phyloP scores from a whole-genome alignment of 2,888 invertebrate genomes.

The Hypomecis punctinalis region DNA sequence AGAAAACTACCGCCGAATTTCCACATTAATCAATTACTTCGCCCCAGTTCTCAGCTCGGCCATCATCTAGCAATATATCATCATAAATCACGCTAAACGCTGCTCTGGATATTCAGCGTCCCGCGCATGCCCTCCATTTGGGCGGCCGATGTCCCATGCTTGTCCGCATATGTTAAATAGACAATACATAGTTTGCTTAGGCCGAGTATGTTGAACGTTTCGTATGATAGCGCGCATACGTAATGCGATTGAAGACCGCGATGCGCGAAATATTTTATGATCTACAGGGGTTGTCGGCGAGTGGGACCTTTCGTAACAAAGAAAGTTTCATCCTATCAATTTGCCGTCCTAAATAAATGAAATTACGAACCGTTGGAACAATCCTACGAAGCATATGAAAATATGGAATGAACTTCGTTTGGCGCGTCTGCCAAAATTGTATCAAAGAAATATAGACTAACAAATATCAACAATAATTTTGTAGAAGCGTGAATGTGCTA shows the following conservation, averaged over 20 bases:
- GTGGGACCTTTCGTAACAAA: constrained; percentile 39
- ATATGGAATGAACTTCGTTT: constrained; percentile 7
- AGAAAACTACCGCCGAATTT: constrained; percentile 39
- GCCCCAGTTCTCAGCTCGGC: constrained; percentile 50
- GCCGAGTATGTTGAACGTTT: constrained; percentile 46
- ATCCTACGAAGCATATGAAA: constrained; percentile 12
- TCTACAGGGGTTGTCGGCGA: constrained; percentile 34
- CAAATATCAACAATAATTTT: constrained; percentile 56
- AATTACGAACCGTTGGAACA: constrained; percentile 26
- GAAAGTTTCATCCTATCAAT: constrained; percentile 39
- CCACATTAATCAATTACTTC: constrained; percentile 54
- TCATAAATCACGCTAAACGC: constrained; percentile 71
- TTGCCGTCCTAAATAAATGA: constrained; percentile 40
- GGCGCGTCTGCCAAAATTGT: constrained; percentile 24
- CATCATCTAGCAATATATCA: constrained; percentile 68
- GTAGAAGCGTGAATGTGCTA: constrained; percentile 67
- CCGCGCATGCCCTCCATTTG: constrained; percentile 58
- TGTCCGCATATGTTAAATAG: constrained; percentile 56
- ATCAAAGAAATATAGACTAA: constrained; percentile 32
- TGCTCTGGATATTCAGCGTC: constrained; percentile 58
- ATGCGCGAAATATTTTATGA: constrained; percentile 42
- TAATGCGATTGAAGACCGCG: constrained; percentile 45
- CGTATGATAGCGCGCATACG: constrained; percentile 44
- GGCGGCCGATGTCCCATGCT: constrained; percentile 50
- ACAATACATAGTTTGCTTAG: constrained; percentile 58